Conservation (phyloP, 1,140 invertebrate genomes). For the Drosophila bifasciata region DNA sequence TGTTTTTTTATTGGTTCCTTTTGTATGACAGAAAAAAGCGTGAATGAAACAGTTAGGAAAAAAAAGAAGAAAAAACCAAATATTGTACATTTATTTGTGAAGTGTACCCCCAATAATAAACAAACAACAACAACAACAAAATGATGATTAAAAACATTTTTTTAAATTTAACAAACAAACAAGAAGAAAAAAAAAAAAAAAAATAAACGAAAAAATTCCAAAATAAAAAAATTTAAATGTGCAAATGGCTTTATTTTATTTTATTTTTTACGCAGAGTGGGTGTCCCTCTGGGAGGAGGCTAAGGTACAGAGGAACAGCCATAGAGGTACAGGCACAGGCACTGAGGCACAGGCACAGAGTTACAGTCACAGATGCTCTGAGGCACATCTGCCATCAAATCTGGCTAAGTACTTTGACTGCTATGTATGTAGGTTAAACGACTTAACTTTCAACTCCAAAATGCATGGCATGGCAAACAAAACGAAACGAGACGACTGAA, state of each 20-base stretch:
- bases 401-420: slow-evolving; percentile 51
- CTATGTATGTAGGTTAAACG: slow-evolving; percentile 61
- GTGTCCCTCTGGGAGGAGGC: background rate
- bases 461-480: slow-evolving; percentile 25
- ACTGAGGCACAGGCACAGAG: slow-evolving; percentile 4
- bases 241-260: slow-evolving; percentile 2
- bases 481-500: background rate
- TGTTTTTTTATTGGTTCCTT: slow-evolving; percentile 33
- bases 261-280: background rate
- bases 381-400: slow-evolving; percentile 48
- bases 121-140: slow-evolving; percentile 36
- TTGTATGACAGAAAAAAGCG: slow-evolving; percentile 24
- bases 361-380: too few species aligned
- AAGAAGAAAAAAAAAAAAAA: slow-evolving; percentile 37
- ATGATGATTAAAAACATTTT: slow-evolving; percentile 66
- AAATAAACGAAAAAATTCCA: slow-evolving; percentile 26
- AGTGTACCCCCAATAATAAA: too few species aligned
- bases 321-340: too few species aligned
- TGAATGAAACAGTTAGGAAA: slow-evolving; percentile 36
- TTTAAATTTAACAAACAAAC: slow-evolving; percentile 66
- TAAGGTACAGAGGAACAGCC: background rate
- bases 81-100: slow-evolving; percentile 67
- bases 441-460: slow-evolving; percentile 57
- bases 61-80: slow-evolving; percentile 61
- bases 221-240: slow-evolving; percentile 5